A percentile compares a stretch with the other conserved stretches of the same genome.
These are phyloP conservation scores for Actinernus sp. DNA, from an alignment of 92 coral and sea anemone genomes.

Conservation along the genomic window DNA sequence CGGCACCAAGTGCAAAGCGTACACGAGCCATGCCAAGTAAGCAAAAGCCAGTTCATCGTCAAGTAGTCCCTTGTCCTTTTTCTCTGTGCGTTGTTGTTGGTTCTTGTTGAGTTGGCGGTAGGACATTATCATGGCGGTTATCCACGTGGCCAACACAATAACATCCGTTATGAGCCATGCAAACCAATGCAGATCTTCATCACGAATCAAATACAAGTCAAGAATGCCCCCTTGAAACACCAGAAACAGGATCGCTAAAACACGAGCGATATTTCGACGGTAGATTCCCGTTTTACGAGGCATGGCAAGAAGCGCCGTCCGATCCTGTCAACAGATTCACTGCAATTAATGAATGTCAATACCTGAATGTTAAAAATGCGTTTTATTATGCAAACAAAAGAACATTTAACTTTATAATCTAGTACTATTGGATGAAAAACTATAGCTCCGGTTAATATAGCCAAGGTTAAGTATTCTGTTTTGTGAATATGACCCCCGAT, in stretches of 20 bases:
- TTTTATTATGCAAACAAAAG: too few species aligned
- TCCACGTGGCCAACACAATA: constrained; percentile 70
- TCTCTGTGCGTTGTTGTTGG: constrained; percentile 10
- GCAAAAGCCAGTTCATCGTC: constrained; percentile 83
- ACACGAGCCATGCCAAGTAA: constrained; percentile 78
- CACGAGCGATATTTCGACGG: too few species aligned
- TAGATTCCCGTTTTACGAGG: constrained; percentile 42
- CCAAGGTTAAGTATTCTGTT: too few species aligned
- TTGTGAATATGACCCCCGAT: too few species aligned
- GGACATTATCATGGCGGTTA: constrained; percentile 80
- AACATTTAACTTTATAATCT: too few species aligned
- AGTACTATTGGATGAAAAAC: too few species aligned
- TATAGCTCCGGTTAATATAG: too few species aligned
- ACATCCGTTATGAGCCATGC: constrained; percentile 85
- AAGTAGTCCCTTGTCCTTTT: not conserved
- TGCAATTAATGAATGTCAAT: too few species aligned
- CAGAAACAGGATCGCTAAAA: constrained; percentile 64
- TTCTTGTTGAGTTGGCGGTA: constrained; percentile 63
- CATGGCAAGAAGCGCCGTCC: too few species aligned
- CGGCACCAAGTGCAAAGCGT: constrained; percentile 93
- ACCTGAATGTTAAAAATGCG: too few species aligned
- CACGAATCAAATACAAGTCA: constrained; percentile 72
- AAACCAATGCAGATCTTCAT: constrained; percentile 54
- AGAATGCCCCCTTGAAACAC: constrained; percentile 74
- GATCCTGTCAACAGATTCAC: too few species aligned